These are phyloP conservation scores for Luperina nickerlii DNA, from an alignment of 2,888 invertebrate genomes.

Conservation along the genomic window DNA sequence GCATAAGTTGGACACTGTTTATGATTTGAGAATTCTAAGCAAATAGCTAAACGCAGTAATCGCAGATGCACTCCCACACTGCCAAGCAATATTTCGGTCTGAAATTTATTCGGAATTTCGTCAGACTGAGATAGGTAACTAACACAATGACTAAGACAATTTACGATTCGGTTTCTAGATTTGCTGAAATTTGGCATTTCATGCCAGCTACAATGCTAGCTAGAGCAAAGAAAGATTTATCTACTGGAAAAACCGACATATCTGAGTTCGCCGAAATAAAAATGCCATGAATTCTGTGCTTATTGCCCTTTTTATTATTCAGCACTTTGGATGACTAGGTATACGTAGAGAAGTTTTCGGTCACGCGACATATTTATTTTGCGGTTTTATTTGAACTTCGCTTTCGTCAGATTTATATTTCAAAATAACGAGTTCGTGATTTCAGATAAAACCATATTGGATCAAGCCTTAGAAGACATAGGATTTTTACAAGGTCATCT, in stretches of 20 bases:
- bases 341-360: slow-evolving; percentile 69
- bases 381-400: slow-evolving; percentile 58
- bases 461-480: slow-evolving; percentile 91
- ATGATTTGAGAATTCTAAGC: background rate
- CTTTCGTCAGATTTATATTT: slow-evolving; percentile 44
- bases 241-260: slow-evolving; percentile 13
- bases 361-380: slow-evolving; percentile 77
- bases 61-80: background rate
- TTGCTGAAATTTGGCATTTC: background rate
- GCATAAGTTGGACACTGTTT: background rate
- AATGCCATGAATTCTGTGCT: slow-evolving; percentile 62
- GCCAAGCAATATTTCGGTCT: background rate
- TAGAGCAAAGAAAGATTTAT: slow-evolving; percentile 18
- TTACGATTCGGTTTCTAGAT: background rate
- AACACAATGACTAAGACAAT: background rate
- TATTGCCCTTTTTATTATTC: slow-evolving; percentile 75
- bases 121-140: background rate
- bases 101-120: background rate
- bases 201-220: background rate
- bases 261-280: slow-evolving; percentile 61
- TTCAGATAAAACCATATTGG: slow-evolving; percentile 92
- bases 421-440: slow-evolving; percentile 63
- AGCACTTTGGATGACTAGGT: slow-evolving; percentile 72
- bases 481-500: slow-evolving; percentile 90
- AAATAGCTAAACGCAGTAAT: background rate